Percentiles rank a stretch among this genome's conserved stretches.
Evolutionary conservation across 2,797 vertebrate genomes (phyloP).

Genomic region (Atherinosoma microstoma): DNA sequence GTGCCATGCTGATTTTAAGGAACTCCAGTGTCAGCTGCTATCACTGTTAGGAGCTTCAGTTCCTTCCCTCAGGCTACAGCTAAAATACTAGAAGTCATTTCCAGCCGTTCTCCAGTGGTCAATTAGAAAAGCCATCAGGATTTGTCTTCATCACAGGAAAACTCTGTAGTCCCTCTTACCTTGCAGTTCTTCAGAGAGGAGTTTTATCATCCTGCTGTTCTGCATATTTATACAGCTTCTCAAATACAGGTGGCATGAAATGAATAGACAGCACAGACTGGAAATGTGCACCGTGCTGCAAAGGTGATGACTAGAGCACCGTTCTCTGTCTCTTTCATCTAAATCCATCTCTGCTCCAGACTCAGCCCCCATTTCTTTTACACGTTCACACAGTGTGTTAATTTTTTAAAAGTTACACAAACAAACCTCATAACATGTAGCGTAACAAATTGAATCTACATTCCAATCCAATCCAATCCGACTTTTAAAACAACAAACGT

Average conservation of each 20-base stretch:
- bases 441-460: constrained; percentile 59
- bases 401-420: constrained; percentile 42
- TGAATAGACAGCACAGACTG: constrained; percentile 55
- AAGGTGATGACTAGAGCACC: constrained; percentile 63
- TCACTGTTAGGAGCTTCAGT: constrained; percentile 42
- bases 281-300: constrained; percentile 46
- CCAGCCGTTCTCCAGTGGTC: constrained; percentile 52
- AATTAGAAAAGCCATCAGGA: constrained; percentile 73
- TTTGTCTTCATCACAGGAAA: constrained; percentile 72
- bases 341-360: constrained; percentile 36
- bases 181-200: constrained; percentile 55
- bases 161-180: constrained; percentile 59
- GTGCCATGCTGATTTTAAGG: constrained; percentile 25
- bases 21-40: constrained; percentile 45
- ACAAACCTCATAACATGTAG: constrained; percentile 39
- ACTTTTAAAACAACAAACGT: no score
- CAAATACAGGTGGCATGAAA: constrained; percentile 62
- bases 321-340: constrained; percentile 59
- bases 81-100: constrained; percentile 52
- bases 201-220: constrained; percentile 62
- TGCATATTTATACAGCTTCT: constrained; percentile 75
- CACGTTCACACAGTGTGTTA: constrained; percentile 27
- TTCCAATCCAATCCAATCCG: constrained; percentile 17
- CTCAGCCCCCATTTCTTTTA: constrained; percentile 26
- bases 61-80: constrained; percentile 39